Evolutionary conservation across 2,797 vertebrate species (phyloP), one percentile per base, ranked within the genome.

Genomic region (Melanotaenia pygmaea): DNA sequence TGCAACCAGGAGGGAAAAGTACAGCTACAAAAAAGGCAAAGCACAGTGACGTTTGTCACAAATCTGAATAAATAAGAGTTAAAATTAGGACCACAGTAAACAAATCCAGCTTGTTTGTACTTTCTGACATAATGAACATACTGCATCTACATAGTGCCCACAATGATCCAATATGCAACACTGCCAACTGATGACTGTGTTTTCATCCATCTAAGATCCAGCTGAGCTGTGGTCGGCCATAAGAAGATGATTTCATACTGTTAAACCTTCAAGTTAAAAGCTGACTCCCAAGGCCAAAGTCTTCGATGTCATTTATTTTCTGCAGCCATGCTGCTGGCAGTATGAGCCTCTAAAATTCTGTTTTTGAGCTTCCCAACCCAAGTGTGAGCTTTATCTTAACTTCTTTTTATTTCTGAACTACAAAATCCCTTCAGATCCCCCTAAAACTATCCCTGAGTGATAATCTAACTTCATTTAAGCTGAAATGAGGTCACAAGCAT

Each of bases 331-430:
- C 61, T 54, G 32, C 51, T 1, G 69, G 80, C 81, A 68, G 64
- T 2, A 45, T 34, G 47, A 69, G 58, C 53, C 45, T 59, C 76
- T 63, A 38, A 73, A 57, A 53, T 35, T 11, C 47, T 62, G 59
- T 72, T 50, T 43, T 80, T 59, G 38, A 82, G 73, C 67, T 40
- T 12, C 58, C 34, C 24, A 67, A 82, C 76, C 76, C 68, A 84
- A 75, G 77, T 77, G 51, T 77, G 59, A 72, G 76, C 24, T 72
- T 83, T 72, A 82, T 80, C 75, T 69, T 64, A 20, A 82, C 79
- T 79, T 80, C 66, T 59, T 35, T 74, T 78, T 28, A 16, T 75
- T 69, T 77, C 30, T 3, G 1, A 70, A 71, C 56, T n/a, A 20
- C 63, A 58, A 85, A 85, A 80, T 72, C 75, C 70, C 65, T 20